These are phyloP conservation scores for Spatula clypeata DNA, from an alignment of 2,797 vertebrate genomes.

Conservation along the genomic window DNA sequence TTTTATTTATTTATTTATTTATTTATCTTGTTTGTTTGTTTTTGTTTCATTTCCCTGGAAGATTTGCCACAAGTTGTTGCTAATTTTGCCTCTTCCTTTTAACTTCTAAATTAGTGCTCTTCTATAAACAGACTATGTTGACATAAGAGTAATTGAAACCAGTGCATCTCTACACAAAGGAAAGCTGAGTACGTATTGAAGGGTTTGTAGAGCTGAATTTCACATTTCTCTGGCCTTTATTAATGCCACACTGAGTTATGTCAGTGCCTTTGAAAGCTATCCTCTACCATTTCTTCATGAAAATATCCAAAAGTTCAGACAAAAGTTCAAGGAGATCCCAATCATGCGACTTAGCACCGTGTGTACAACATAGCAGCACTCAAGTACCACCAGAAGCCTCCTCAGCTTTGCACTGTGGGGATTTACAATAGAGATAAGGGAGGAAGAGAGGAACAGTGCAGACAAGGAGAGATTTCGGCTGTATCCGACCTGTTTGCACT, in stretches of 20 bases:
- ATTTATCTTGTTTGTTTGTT: too few species aligned
- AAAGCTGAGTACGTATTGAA: background rate
- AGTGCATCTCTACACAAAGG: background rate
- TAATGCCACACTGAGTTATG: background rate
- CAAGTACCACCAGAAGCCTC: background rate
- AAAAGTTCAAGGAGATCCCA: background rate
- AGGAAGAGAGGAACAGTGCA: background rate
- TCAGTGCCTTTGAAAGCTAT: background rate
- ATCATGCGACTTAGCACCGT: accelerated
- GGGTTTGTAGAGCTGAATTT: background rate
- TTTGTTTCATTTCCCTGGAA: background rate
- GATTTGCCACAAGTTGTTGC: background rate
- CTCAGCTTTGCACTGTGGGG: background rate
- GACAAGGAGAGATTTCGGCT: background rate
- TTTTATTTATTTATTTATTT: background rate
- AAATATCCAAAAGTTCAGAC: background rate
- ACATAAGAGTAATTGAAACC: background rate
- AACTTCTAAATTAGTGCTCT: background rate
- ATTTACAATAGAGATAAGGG: background rate
- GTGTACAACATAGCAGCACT: background rate
- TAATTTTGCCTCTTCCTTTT: background rate
- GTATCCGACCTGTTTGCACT: background rate
- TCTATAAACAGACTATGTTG: background rate
- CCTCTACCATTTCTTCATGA: background rate
- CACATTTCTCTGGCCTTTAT: background rate